Evolutionary conservation across 2,113 vertebrate species (phyloP), one percentile per base, ranked within the genome.

Genomic region (Sorex araneus): DNA sequence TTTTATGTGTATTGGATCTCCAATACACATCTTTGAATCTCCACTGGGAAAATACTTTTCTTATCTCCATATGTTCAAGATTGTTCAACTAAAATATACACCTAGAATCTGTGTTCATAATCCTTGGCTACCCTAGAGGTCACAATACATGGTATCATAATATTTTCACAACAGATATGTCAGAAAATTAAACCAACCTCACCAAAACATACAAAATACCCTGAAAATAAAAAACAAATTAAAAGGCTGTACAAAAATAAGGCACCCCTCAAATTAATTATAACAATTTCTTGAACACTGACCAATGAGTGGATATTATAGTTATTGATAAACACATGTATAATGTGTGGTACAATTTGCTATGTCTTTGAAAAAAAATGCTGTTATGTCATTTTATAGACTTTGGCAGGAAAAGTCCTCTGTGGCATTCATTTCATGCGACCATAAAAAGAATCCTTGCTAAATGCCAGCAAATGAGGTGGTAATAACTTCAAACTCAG

Each of bases 401-500:
- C 28, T n/a, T 70, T 69, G 69, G 91, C 84, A 64, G 43, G 76
- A 84, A 80, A 90, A 92, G 57, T 82, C 12, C 40, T 94, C 25
- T 16, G 66, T 54, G 57, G 47, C 67, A 85, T 87, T 87, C 74
- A 75, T 85, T 95, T 76, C 64, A n/a, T 15, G 8, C 23, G 86
- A 63, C 32, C 75, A 54, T 81, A 90, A 94, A 92, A 95, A 90
- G 78, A 80, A 76, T 92, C 73, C 74, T 91, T 95, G 74, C 69
- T 88, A 94, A 95, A 88, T 89, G 93, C 57, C 85, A 87, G 57
- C 66, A 85, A 92, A 73, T 40, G 84, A 95, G 92, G 73, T 94
- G 81, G 70, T 66, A 84, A 90, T 89, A 96, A 90, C 47, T 81
- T 94, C 69, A 70, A 64, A 66, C 69, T 80, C 32, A 66, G 50